Evolutionary conservation across 1,140 invertebrate species (phyloP), one percentile per base, ranked within the genome.

Genomic region (Platorchestia sp.): DNA sequence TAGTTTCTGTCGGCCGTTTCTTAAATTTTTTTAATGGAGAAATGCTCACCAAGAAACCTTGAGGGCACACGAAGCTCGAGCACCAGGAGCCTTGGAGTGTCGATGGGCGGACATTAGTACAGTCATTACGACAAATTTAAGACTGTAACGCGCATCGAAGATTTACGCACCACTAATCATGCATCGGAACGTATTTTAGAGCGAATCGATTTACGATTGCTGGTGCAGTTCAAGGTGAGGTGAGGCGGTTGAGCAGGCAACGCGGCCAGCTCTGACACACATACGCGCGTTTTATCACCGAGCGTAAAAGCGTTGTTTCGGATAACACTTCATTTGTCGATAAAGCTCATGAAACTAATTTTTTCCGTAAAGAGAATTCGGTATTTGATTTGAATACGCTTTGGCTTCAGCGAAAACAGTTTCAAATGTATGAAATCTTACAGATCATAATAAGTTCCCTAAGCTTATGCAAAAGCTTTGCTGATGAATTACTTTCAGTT

Each of bases 121-220:
- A 89, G 43, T 41, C 87, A 75, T 89, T 89, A 41, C 42, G 87
- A 89, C 87, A 89, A 89, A 43, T 89, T 89, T 89, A 89, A 89
- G 87, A 89, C 87, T 44, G n/a, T 42, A 89, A 89, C 87, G 87
- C 87, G 43, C 87, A 44, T 44, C n/a, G 6, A 42, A 42, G 87
- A 89, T 89, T 89, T 89, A 89, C 87, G 87, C 87, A 44, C 87
- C 87, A 89, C 41, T 44, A 89, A 89, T 89, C 87, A 41, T 42
- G 27, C 87, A 89, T 89, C 41, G 41, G 41, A 44, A 41, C n/a
- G 87, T 89, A 75, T 89, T 44, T 89, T 89, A 41, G n/a, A 89
- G 41, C 41, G 87, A 42, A 89, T 42, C 43, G n/a, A 89, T 89
- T 89, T 89, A 89, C 43, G 87, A 89, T 89, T 89, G n/a, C 87